Conservation (phyloP, 2,888 invertebrate species). For the Podotricha telesiphe region DNA sequence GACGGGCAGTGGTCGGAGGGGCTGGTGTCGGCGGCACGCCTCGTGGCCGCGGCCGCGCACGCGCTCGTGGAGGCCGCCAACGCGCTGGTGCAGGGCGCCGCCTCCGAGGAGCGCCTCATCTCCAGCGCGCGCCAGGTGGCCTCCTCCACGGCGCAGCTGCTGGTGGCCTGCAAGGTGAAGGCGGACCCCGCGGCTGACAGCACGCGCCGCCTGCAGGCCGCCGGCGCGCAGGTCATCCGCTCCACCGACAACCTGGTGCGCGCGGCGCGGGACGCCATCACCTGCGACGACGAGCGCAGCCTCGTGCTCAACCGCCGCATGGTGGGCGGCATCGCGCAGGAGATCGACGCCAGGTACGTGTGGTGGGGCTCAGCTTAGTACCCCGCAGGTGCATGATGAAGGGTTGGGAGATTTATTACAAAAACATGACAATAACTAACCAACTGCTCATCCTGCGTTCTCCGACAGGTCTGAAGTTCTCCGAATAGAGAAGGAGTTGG, state of each 20-base stretch:
- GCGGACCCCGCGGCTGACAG: constrained; percentile 98
- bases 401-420: too few relatives aligned
- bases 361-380: not conserved
- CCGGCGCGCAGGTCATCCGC: constrained; percentile 98
- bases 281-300: constrained; percentile 95
- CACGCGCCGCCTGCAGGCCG: constrained; percentile 94
- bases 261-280: constrained; percentile 96
- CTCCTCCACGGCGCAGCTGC: constrained; percentile 97
- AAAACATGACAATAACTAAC: too few relatives aligned
- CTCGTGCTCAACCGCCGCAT: constrained; percentile 95
- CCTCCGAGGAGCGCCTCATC: constrained; percentile 97
- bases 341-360: constrained; percentile 95
- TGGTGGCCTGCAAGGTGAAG: constrained; percentile 99
- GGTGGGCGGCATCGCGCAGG: constrained; percentile 98
- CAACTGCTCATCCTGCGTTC: not conserved
- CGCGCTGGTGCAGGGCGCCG: constrained; percentile 95
- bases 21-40: constrained; percentile 95
- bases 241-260: constrained; percentile 98
- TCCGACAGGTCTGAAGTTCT: constrained; percentile 90
- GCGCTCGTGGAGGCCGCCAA: constrained; percentile 99
- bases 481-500: constrained; percentile 96
- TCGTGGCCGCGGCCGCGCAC: constrained; percentile 99
- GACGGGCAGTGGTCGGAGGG: constrained; percentile 99
- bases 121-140: constrained; percentile 98
- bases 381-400: too few relatives aligned